Evolutionary conservation across 2,113 vertebrate genomes (phyloP).

Genomic region (Urocolius indicus): DNA sequence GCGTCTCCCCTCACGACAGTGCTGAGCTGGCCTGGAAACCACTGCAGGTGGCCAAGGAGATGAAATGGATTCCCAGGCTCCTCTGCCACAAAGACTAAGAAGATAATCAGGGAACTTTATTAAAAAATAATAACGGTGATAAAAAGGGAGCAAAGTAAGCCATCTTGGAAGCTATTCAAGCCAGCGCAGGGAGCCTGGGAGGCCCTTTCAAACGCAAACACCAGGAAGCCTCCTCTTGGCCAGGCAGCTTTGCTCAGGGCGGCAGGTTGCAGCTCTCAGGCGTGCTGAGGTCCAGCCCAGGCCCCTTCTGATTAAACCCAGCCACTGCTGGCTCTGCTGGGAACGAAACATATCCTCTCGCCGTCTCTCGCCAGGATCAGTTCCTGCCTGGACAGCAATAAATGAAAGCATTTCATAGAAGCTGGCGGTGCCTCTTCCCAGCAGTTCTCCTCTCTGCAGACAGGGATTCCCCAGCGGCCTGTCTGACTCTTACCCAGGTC

Average conservation of each 20-base stretch:
- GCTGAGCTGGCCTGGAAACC: constrained; percentile 15
- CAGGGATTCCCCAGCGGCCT: background rate
- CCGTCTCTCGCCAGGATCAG: background rate
- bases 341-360: background rate
- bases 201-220: constrained; percentile 51
- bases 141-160: constrained; percentile 45
- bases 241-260: background rate
- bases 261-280: constrained; percentile 7
- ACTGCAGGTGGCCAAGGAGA: background rate
- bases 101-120: constrained; percentile 57
- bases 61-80: constrained; percentile 59
- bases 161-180: constrained; percentile 21
- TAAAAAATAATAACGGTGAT: constrained; percentile 55
- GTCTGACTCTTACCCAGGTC: background rate
- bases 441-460: background rate
- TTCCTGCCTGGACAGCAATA: background rate
- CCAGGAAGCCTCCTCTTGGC: background rate
- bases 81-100: constrained; percentile 15
- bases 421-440: constrained; percentile 8
- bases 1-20: background rate
- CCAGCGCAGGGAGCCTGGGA: background rate
- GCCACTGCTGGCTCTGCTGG: background rate
- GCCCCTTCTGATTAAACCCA: constrained; percentile 54
- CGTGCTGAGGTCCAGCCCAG: background rate
- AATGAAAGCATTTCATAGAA: constrained; percentile 44